Evolutionary conservation across 2,888 invertebrate species (phyloP).

Genomic region (Lasioglossum calceatum): DNA sequence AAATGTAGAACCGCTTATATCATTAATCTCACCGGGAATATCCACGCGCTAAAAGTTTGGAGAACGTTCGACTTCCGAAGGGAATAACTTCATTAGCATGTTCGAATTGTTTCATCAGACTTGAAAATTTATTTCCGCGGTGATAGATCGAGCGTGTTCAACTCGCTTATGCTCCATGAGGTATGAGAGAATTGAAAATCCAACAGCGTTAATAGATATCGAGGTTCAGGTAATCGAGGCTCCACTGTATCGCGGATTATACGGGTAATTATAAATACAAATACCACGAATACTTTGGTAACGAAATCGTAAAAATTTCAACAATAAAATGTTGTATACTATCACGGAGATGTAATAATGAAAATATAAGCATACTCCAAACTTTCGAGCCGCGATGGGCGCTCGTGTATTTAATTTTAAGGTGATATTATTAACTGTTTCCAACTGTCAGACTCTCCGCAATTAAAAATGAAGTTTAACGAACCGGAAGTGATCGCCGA

Average conservation of each 20-base stretch:
- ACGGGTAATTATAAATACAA: too few species aligned
- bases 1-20: not conserved
- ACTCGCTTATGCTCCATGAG: not conserved
- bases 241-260: too few species aligned
- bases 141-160: not conserved
- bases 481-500: not conserved
- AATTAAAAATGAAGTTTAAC: not conserved
- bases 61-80: not conserved
- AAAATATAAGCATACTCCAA: not conserved
- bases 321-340: not conserved
- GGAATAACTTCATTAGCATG: not conserved
- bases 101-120: not conserved
- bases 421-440: not conserved
- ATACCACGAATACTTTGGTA: too few species aligned
- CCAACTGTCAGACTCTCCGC: not conserved
- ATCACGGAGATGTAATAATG: not conserved
- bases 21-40: not conserved
- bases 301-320: not conserved
- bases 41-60: not conserved
- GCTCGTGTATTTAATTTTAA: not conserved
- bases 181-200: not conserved
- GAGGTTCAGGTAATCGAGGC: too few species aligned
- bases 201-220: not conserved
- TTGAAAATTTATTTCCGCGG: not conserved
- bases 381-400: not conserved